A percentile compares a stretch with the other conserved stretches of the same genome.
Conservation (phyloP, 2,797 vertebrate genomes). For the Ibycter americanus region DNA sequence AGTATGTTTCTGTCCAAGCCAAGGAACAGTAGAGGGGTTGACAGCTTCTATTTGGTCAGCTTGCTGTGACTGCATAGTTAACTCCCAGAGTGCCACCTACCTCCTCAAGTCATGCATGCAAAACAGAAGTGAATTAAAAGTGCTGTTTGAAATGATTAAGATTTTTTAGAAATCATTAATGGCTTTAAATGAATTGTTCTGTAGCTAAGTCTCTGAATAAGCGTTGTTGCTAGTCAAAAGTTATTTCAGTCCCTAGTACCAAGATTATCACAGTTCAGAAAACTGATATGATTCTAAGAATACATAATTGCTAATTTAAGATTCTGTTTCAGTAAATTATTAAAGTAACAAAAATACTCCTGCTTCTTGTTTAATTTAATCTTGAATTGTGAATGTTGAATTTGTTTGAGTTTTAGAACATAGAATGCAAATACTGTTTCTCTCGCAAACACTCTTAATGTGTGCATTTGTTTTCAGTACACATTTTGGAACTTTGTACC, state of each 20-base stretch:
- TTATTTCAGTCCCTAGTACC: background rate
- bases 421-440: background rate
- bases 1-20: background rate
- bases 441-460: background rate
- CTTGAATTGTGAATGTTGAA: background rate
- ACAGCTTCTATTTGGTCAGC: background rate
- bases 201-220: background rate
- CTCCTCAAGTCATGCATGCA: background rate
- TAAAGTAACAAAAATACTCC: background rate
- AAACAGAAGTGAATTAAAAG: background rate
- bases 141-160: background rate
- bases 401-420: background rate
- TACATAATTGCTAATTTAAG: background rate
- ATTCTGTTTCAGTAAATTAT: background rate
- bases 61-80: background rate
- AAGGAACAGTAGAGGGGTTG: background rate
- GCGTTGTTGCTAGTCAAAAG: background rate
- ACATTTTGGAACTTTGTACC: conserved; percentile 98
- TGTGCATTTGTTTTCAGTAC: conserved; percentile 81
- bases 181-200: background rate
- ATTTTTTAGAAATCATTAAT: background rate
- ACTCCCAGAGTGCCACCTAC: background rate
- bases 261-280: background rate
- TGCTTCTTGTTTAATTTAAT: background rate
- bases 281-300: background rate